Base-by-base conservation (phyloP, 2,113 vertebrate species). In the Gymnogyps californianus region DNA sequence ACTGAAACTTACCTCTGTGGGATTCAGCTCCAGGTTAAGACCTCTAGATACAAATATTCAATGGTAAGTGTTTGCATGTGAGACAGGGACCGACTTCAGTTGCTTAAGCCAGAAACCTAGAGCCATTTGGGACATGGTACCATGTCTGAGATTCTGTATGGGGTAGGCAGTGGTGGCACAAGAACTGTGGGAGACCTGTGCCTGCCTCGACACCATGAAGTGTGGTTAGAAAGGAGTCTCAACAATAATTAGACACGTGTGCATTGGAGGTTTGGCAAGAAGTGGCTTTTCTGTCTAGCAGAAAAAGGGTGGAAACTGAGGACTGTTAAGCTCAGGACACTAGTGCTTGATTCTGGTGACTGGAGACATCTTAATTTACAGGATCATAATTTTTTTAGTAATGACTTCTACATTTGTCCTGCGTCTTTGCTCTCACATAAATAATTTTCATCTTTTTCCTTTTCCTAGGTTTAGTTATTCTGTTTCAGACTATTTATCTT, bases 401-500 rank as follows among this genome's bases (percentile, higher is more conserved):
- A 85, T 61, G 8, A 65, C 40, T 89, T 82, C 57, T 85, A 65
- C 44, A 76, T 79, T 76, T 96, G 40, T 83, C 65, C 57, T 89
- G 47, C 32, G 69, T 89, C 18, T 86, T 93, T 93, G 17, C 69
- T 89, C 7, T 93, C 59, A 81, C 69, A 75, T 87, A 87, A 89
- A 76, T 88, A 75, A 76, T 95, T 87, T 59, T 31, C 7, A 58
- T 38, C 6, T 87, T 91, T 62, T 81, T 72, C 19, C n/a, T 91
- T 91, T 85, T 87, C 59, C 42, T 78, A 64, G 55, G 79, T 93
- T 78, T 93, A 89, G 42, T 40, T 94, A 67, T 71, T 92, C 77
- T 84, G 42, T 84, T 93, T 96, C 74, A 71, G 95, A 71, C 47
- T 82, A 57, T 91, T 95, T 91, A 75, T 93, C 75, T 92, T 83